Percentiles rank a stretch among this genome's conserved stretches.
phyloP scores from a whole-genome alignment of 2,113 vertebrate genomes.

The Scolopax mira region DNA sequence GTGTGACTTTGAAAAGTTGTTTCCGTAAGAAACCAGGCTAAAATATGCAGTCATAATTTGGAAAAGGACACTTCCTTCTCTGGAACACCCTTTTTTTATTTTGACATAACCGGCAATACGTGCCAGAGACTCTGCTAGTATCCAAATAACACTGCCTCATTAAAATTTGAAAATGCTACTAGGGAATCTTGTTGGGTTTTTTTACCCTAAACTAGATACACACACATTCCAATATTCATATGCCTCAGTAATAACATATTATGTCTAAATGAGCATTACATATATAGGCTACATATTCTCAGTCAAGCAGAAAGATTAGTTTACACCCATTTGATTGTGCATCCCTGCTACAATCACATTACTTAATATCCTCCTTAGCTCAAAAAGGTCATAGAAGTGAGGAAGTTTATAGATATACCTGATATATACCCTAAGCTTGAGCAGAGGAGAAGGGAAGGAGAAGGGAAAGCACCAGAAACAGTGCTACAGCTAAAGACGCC shows the following conservation, averaged over 20 bases:
- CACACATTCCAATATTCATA: neutral
- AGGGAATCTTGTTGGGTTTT: neutral
- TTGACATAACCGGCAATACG: neutral
- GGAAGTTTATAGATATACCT: neutral
- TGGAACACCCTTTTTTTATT: conserved; percentile 33
- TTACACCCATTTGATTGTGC: neutral
- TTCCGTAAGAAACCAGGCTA: conserved; percentile 6
- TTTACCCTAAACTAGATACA: neutral
- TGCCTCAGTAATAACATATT: neutral
- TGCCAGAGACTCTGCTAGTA: neutral
- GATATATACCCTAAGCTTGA: neutral
- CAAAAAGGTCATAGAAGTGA: neutral
- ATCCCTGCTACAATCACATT: neutral
- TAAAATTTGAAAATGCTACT: conserved; percentile 23
- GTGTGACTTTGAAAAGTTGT: neutral
- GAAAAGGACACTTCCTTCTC: conserved; percentile 33
- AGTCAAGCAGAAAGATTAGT: neutral
- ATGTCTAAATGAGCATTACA: neutral
- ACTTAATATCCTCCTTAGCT: neutral
- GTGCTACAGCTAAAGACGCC: neutral
- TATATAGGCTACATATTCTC: neutral
- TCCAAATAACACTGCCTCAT: neutral
- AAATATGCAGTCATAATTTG: conserved; percentile 20
- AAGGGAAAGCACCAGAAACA: neutral
- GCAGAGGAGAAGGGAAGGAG: neutral